Base-by-base conservation (phyloP, 2,797 vertebrate species). In the Megalops cyprinoides region DNA sequence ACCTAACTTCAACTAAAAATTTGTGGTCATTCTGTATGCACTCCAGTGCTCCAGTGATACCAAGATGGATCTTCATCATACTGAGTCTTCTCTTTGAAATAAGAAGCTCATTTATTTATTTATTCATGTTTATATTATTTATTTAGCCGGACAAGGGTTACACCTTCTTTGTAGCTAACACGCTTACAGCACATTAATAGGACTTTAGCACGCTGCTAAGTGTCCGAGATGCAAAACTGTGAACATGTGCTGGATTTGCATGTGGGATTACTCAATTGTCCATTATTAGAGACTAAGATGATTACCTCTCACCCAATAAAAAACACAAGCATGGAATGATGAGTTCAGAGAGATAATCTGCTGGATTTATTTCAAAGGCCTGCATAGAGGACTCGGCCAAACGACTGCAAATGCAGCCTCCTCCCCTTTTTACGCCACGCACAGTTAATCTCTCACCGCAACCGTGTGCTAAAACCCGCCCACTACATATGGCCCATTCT, bases 361-460 rank as follows among this genome's bases (percentile, higher is more conserved):
- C 77, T 85, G 75, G 83, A 67, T 91, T 91, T 91, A 91, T 93
- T 92, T 90, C 91, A 93, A 88, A 84, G 69, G 75, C 82, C 82
- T 83, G 82, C 60, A 87, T 78, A 15, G 15, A 67, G n/a, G n/a
- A n/a, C n/a, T n/a, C 18, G 18, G 28, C 31, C 4, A 10, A 48
- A 48, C 4, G 23, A 56, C 14, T 23, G 14, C 23, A 12, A 56
- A 18, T 23, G 18, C 4, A 34, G 31, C 4, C n/a, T 15, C 62
- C 34, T 67, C 62, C 31, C 31, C 37, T 28, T 12, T 6, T 14
- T 31, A 14, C 62, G 18, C 53, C 18, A 20, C 62, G 37, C 46
- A 20, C 15, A 23, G 81, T 71, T 85, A 83, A 91, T 89, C 85
- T 87, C 81, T 49, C 71, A 79, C 81, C 51, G 87, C 85, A 82